Evolutionary conservation across 2,113 vertebrate genomes (phyloP), one percentile per base, ranked within the genome.

Genomic region (Silurus meridionalis): DNA sequence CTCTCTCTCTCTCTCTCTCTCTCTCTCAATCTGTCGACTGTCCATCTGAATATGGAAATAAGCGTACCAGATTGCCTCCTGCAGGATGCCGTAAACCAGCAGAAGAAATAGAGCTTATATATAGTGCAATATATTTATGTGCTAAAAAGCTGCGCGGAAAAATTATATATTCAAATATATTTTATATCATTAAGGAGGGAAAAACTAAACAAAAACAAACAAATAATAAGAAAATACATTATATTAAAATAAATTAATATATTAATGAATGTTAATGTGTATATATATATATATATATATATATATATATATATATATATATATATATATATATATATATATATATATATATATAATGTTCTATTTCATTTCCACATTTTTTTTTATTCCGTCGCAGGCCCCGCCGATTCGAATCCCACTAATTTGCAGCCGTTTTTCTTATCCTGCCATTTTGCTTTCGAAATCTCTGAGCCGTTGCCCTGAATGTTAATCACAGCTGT

Each of bases 11-110:
- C 78, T 75, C 78, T 89, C 83, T 77, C 79, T 86, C 80, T 85
- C 86, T 81, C 86, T 88, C 53, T 37, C 77, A 19, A 19, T 58
- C 77, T 28, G 80, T 89, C 92, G 84, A 89, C 88, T 91, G 91
- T 94, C 94, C 94, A 94, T 94, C 91, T 94, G 91, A 90, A 93
- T 91, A 94, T 93, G 91, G 89, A 89, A 94, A 93, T 91, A 91
- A 87, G 86, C 82, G 89, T 87, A 92, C 87, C 90, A 91, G 89
- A 94, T 91, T 95, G 89, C 87, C 87, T 94, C 90, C 88, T 89
- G 92, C 90, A 91, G 88, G 89, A 92, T 93, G 80, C 92, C 90
- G 89, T 89, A 91, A 89, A 87, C 92, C 91, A 90, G 92, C 89
- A 91, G 91, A 86, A 78, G 92, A 94, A 94, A 94, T 88, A 92